phyloP scores from a whole-genome alignment of 2,113 vertebrate genomes.

The Tragelaphus scriptus region DNA sequence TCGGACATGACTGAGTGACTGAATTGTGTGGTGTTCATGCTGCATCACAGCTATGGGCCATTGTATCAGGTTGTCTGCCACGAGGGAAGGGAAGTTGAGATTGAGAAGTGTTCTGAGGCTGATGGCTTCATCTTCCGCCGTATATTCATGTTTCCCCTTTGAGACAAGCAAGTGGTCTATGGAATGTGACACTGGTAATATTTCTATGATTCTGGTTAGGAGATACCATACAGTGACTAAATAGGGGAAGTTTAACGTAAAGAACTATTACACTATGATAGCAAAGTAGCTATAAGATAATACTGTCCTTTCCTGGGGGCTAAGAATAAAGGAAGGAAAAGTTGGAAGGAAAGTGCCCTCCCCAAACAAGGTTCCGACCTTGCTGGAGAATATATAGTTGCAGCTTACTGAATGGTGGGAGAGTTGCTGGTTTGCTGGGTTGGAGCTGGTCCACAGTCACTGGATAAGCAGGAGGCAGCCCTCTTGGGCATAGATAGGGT shows the following conservation, averaged over 20 bases:
- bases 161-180: neutral
- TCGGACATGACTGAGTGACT: accelerated
- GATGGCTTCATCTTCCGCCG: neutral
- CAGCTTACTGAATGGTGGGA: neutral
- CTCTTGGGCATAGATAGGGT: neutral
- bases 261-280: neutral
- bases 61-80: neutral
- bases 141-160: neutral
- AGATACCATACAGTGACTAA: neutral
- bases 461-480: neutral
- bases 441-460: neutral
- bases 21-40: neutral
- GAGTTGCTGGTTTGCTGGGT: neutral
- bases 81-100: neutral
- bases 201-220: neutral
- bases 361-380: neutral
- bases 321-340: neutral
- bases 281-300: neutral
- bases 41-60: neutral
- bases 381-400: neutral
- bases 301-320: neutral
- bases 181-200: neutral
- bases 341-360: neutral
- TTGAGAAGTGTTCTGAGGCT: neutral
- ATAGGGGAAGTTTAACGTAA: neutral